phyloP scores from a whole-genome alignment of 2,797 vertebrate genomes.

The Podargus strigoides region DNA sequence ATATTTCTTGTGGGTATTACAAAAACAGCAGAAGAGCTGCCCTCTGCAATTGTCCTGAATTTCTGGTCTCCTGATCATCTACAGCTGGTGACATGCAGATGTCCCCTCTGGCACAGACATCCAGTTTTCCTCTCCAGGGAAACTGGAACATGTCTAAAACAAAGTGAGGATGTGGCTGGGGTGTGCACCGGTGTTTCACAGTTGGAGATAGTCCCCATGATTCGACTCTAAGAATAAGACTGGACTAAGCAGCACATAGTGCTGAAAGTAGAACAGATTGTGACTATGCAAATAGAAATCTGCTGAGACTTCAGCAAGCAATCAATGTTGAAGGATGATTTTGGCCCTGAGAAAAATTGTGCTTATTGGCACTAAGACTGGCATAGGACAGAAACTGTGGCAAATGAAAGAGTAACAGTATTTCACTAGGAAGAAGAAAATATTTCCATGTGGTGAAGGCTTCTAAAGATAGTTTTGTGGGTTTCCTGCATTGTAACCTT shows the following conservation, averaged over 20 bases:
- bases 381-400: not conserved
- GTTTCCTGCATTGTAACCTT: slow-evolving; percentile 14
- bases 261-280: not conserved
- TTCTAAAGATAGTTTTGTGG: slow-evolving; percentile 10
- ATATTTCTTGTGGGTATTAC: not conserved
- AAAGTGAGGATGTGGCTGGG: not conserved
- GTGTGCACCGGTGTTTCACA: not conserved
- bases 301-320: not conserved
- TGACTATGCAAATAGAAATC: not conserved
- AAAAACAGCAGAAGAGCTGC: not conserved
- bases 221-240: not conserved
- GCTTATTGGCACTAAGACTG: not conserved
- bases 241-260: not conserved
- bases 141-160: not conserved
- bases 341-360: not conserved
- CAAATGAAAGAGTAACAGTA: not conserved
- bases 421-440: slow-evolving; percentile 10
- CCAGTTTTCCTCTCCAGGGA: not conserved
- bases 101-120: not conserved
- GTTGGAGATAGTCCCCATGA: not conserved
- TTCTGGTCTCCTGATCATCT: not conserved
- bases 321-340: not conserved
- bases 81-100: not conserved
- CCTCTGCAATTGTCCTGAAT: not conserved
- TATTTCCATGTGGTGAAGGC: not conserved